Base-by-base conservation (phyloP, 2,888 invertebrate genomes). In the Tortrix viridana region DNA sequence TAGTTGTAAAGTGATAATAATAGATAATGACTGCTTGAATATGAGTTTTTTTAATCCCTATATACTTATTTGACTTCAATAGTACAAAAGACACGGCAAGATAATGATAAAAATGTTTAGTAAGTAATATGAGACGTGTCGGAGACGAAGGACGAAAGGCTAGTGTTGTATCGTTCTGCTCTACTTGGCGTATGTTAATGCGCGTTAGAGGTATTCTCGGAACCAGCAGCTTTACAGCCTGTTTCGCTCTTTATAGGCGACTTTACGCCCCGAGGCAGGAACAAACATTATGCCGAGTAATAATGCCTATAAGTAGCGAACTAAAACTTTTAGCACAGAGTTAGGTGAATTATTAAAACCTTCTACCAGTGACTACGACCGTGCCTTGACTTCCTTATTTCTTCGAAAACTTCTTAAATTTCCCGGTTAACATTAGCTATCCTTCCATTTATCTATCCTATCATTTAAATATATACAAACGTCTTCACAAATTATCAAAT, bases 151-250 rank as follows among this genome's bases (percentile, higher is more conserved):
- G 63, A 56, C 63, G 57, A 63, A 63, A 63, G 50, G 57, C 53
- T 57, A 58, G 57, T 58, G 57, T 63, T 58, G 43, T 53, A 58
- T 22, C 47, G 63, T 63, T 63, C 58, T 58, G 63, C 53, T 63
- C 53, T 58, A 63, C 63, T 63, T 63, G 53, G 47, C 52, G 19
- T 46, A 38, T 58, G 57, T 48, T 48, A 46, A 58, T 47, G 47
- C 22, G 52, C 58, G 46, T 57, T 47, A 48, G 63, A 63, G 41
- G 57, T 58, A 41, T 63, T 58, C 58, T 63, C 52, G 41, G 58
- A 53, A 63, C 46, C 47, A 47, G 55, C 61, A 49, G 55, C 37
- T 50, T 50, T 56, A 46, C 57, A 57, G 50, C 47, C 23, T 56
- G 23, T 49, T 22, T 16, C 37, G 43, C 55, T 49, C 49, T 49